A percentile compares a stretch with the other conserved stretches of the same genome.
Evolutionary conservation across 2,888 invertebrate species (phyloP).

Genomic region (Cryptosula pallasiana): DNA sequence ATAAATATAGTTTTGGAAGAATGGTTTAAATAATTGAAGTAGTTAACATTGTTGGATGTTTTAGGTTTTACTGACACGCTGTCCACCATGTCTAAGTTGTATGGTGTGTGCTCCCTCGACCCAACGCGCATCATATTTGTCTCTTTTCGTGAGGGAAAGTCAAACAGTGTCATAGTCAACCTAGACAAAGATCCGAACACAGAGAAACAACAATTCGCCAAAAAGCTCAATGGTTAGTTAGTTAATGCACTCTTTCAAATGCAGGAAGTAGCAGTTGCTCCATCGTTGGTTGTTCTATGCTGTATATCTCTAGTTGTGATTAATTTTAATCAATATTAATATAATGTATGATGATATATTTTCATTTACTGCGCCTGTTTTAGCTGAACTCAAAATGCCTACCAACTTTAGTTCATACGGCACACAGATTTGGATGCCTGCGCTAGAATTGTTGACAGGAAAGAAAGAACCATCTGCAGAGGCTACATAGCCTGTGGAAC

Average conservation of each 20-base stretch:
- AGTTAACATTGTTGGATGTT: no score
- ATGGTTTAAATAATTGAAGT: no score
- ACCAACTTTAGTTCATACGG: background rate
- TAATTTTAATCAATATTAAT: no score
- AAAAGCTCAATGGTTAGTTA: background rate
- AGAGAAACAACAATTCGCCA: background rate
- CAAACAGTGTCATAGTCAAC: background rate
- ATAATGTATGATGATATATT: no score
- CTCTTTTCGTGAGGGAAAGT: background rate
- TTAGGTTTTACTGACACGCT: background rate
- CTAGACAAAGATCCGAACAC: background rate
- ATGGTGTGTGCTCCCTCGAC: background rate
- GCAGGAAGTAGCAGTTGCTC: no score
- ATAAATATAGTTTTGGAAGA: no score
- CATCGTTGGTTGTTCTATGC: no score
- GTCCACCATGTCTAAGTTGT: background rate
- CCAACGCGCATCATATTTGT: background rate
- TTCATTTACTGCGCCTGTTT: no score
- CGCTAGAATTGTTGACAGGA: background rate
- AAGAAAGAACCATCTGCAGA: background rate
- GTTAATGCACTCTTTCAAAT: no score
- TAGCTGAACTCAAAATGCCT: background rate
- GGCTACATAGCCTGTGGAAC: background rate
- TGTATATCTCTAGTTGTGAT: no score
- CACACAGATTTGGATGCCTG: conserved; percentile 15